phyloP scores from a whole-genome alignment of 2,113 vertebrate genomes.

The Ophthalmolycus amberensis region DNA sequence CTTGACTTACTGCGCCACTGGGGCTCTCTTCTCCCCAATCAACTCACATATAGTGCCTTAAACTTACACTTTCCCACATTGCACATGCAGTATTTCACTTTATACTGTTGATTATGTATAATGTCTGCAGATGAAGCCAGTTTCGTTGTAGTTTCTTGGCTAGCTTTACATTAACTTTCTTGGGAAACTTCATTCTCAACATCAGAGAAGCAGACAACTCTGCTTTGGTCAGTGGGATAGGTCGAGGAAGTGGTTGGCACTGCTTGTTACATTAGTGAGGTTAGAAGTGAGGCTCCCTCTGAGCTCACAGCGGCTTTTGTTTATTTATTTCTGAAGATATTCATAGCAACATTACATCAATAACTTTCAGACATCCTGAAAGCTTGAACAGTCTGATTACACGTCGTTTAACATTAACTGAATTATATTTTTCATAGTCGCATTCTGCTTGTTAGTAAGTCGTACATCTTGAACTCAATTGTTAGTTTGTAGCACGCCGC shows the following conservation, averaged over 20 bases:
- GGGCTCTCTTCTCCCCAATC: not conserved
- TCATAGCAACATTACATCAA: not conserved
- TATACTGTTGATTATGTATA: not conserved
- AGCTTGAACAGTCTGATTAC: not conserved
- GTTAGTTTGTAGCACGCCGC: not conserved
- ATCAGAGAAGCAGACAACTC: not conserved
- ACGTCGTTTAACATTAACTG: not conserved
- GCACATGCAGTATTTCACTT: not conserved
- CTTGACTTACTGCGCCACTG: not conserved
- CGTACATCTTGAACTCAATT: not conserved
- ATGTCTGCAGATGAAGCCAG: not conserved
- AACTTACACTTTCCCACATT: not conserved
- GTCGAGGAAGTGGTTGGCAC: not conserved
- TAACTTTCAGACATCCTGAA: not conserved
- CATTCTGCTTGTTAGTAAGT: not conserved
- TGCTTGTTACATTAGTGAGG: constrained; percentile 1
- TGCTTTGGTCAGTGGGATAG: not conserved
- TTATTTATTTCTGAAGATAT: not conserved
- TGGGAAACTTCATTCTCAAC: not conserved
- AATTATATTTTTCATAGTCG: not conserved
- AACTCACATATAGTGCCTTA: not conserved
- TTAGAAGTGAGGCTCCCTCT: constrained; percentile 6
- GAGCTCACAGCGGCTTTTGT: constrained; percentile 9
- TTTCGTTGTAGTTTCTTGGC: too few species aligned
- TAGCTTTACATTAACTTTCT: too few species aligned